These are phyloP conservation scores for Pocillopora verrucosa DNA, from an alignment of 64 coral and sea anemone species.

Conservation along the genomic window DNA sequence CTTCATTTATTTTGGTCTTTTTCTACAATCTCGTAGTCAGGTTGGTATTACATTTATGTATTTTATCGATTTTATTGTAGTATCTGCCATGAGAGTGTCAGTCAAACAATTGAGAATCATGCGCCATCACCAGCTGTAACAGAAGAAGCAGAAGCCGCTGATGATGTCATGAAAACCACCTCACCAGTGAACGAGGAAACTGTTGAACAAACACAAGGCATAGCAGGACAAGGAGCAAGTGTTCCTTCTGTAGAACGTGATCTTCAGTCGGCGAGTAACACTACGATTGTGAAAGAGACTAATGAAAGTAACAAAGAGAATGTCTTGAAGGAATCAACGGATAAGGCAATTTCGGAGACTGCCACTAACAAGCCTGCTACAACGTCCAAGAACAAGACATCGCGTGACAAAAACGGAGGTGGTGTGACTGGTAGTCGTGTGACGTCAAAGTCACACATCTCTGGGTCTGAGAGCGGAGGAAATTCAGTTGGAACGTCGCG, in stretches of 20 bases:
- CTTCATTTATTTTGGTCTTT: too few species aligned
- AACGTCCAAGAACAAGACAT: constrained; percentile 28
- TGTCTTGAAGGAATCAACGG: neutral
- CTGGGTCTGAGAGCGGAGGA: constrained; percentile 33
- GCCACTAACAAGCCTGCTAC: neutral
- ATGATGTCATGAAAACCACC: neutral
- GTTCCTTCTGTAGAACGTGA: neutral
- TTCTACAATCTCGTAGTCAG: neutral
- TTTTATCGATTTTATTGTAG: neutral
- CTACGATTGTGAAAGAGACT: neutral
- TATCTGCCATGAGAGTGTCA: neutral
- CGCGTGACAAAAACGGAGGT: constrained; percentile 36
- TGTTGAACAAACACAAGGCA: neutral
- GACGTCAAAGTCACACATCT: constrained; percentile 7
- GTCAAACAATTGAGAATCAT: neutral
- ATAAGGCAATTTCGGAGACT: neutral
- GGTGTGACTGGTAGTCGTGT: constrained; percentile 10
- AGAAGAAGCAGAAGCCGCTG: neutral
- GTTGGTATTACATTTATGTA: neutral
- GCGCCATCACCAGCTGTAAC: neutral
- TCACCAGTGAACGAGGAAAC: constrained; percentile 9
- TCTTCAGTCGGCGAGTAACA: neutral
- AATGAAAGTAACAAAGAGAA: neutral
- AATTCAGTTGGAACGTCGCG: constrained; percentile 15
- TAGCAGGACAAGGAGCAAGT: neutral